Percentiles rank a stretch among this genome's conserved stretches.
These are phyloP conservation scores for Sardina pilchardus DNA, from an alignment of 2,113 vertebrate species.

Conservation along the genomic window DNA sequence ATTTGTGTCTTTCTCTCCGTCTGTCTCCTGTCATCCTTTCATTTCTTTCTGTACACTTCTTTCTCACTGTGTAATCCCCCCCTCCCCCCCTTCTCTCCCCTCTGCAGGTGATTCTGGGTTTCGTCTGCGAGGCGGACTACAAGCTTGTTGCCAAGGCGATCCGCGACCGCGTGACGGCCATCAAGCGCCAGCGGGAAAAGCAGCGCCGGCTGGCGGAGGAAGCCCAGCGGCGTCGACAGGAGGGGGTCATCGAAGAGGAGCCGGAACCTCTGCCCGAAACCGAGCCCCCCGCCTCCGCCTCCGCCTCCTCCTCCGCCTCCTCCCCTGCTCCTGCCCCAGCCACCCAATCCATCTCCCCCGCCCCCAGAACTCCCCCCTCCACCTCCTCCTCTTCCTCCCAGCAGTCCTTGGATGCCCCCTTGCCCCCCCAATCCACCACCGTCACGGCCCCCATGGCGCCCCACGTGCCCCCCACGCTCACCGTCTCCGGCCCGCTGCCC, in stretches of 20 bases:
- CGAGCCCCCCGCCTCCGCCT: not conserved
- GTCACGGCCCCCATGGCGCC: slow-evolving; percentile 29
- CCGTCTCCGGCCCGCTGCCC: slow-evolving; percentile 40
- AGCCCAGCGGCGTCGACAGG: slow-evolving; percentile 14
- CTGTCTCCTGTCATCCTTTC: no score
- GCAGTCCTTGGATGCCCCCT: not conserved
- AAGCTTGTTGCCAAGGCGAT: slow-evolving; percentile 88
- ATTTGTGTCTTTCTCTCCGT: not conserved
- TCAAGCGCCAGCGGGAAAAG: slow-evolving; percentile 86
- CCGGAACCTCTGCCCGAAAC: slow-evolving; percentile 29
- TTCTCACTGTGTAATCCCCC: not conserved
- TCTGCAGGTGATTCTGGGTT: slow-evolving; percentile 84
- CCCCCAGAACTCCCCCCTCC: not conserved
- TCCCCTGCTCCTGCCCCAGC: not conserved
- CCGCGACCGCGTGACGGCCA: slow-evolving; percentile 79
- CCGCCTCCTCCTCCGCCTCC: not conserved
- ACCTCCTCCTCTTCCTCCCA: not conserved
- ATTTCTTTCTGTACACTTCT: not conserved
- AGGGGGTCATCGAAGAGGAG: slow-evolving; percentile 51
- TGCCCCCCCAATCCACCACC: not conserved
- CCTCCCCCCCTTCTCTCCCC: slow-evolving; percentile 6
- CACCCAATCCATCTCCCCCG: not conserved
- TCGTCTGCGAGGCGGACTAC: slow-evolving; percentile 87
- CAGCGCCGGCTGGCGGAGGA: slow-evolving; percentile 65
- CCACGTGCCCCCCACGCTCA: slow-evolving; percentile 45